These are phyloP conservation scores for Clepsis dumicolana DNA, from an alignment of 2,888 invertebrate genomes.

Conservation along the genomic window DNA sequence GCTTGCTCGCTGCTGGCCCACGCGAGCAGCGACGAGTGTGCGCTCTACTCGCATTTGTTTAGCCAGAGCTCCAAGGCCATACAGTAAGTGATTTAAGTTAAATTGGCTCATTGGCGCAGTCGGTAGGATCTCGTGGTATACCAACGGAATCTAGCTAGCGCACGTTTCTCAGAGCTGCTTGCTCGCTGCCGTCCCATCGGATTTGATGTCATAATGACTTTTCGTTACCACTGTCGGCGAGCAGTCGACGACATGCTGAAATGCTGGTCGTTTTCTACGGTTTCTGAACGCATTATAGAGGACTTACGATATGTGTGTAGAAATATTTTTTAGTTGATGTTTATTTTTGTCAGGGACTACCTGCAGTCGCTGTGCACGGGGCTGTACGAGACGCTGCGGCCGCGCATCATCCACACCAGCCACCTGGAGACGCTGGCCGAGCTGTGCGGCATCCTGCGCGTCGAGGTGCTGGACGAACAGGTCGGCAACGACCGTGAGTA, in stretches of 20 bases:
- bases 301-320: too few relatives aligned
- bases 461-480: conserved; percentile 97
- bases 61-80: neutral
- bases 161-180: conserved; percentile 92
- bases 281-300: too few relatives aligned
- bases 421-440: conserved; percentile 99
- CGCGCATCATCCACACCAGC: conserved; percentile 97
- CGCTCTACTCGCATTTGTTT: conserved; percentile 11
- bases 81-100: conserved; percentile 21
- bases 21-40: conserved; percentile 97
- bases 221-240: too few relatives aligned
- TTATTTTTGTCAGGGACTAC: conserved; percentile 87
- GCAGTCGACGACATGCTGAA: too few relatives aligned
- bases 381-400: conserved; percentile 96
- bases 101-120: neutral
- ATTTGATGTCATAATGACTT: neutral
- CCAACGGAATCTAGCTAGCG: conserved; percentile 86
- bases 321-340: neutral
- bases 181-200: conserved; percentile 93
- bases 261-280: too few relatives aligned
- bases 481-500: conserved; percentile 92
- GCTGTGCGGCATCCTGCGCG: conserved; percentile 96
- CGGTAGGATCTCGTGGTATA: conserved; percentile 69
- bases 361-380: conserved; percentile 94
- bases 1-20: conserved; percentile 96